A percentile compares a stretch with the other conserved stretches of the same genome.
Conservation (phyloP, 1,140 invertebrate genomes). For the Teleogryllus occipitalis region DNA sequence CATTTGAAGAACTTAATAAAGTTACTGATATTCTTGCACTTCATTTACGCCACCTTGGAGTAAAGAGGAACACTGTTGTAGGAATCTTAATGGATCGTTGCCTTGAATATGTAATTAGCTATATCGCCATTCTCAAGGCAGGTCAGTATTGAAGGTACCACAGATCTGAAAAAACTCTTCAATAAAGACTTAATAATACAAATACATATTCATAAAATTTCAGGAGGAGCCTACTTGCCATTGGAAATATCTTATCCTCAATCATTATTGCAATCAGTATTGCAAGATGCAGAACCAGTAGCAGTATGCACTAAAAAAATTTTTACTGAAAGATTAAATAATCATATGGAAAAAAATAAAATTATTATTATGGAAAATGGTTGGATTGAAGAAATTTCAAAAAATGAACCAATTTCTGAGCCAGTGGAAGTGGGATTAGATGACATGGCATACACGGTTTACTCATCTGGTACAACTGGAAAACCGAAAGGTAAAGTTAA, state of each 20-base stretch:
- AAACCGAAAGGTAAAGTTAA: constrained; percentile 40
- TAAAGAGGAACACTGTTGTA: constrained; percentile 29
- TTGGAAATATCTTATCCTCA: constrained; percentile 35
- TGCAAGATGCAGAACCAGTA: constrained; percentile 27
- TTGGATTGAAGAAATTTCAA: constrained; percentile 22
- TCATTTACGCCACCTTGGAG: constrained; percentile 23
- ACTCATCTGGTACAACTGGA: constrained; percentile 47
- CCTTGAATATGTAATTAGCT: constrained; percentile 37
- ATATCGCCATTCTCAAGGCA: constrained; percentile 44
- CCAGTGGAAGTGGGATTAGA: constrained; percentile 23
- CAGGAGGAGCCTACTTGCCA: constrained; percentile 36
- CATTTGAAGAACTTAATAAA: constrained; percentile 26
- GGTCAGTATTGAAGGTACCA: constrained; percentile 18
- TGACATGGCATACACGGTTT: constrained; percentile 43
- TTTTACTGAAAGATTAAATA: constrained; percentile 16
- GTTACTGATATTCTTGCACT: constrained; percentile 26
- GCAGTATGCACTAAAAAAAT: constrained; percentile 27
- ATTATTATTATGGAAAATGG: constrained; percentile 23
- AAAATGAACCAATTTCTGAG: not conserved
- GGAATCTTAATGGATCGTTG: constrained; percentile 40
- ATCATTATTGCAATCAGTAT: constrained; percentile 24
- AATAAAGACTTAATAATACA: not conserved
- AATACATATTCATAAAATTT: not conserved
- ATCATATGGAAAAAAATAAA: not conserved
- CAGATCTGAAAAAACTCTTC: not conserved